phyloP scores from a whole-genome alignment of 2,888 invertebrate genomes.

The Brachylomia viminalis region DNA sequence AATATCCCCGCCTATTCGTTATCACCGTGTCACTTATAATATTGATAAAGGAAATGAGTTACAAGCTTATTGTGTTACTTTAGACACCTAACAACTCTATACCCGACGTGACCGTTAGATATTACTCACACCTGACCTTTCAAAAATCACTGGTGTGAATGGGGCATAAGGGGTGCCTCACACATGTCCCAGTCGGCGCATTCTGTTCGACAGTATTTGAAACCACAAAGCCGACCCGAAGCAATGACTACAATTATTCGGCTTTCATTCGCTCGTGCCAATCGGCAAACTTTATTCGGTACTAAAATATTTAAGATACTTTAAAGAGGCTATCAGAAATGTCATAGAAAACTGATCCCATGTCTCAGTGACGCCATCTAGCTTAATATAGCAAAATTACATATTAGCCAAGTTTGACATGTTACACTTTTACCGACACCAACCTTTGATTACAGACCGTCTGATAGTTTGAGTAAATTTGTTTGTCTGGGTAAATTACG shows the following conservation, averaged over 20 bases:
- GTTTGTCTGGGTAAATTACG: too few relatives aligned
- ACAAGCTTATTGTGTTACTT: constrained; percentile 31
- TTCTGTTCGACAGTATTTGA: background rate
- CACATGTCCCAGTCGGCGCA: background rate
- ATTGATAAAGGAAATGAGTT: constrained; percentile 17
- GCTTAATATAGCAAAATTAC: background rate
- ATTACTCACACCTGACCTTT: constrained; percentile 38
- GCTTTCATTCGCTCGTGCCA: background rate
- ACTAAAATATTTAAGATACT: background rate
- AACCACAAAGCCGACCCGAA: background rate
- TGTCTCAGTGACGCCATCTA: background rate
- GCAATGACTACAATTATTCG: background rate
- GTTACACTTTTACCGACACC: background rate
- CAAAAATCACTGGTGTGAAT: background rate
- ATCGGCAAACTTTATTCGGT: background rate
- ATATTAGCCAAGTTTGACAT: background rate
- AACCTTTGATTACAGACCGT: background rate
- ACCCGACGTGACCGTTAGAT: constrained; percentile 8
- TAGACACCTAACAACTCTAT: constrained; percentile 21
- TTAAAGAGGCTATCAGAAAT: background rate
- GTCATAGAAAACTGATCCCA: background rate
- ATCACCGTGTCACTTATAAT: background rate
- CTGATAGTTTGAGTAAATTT: too few relatives aligned
- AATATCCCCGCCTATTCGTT: background rate
- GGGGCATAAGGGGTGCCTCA: background rate